Base-by-base conservation (phyloP, 2,113 vertebrate species). In the Saccopteryx leptura region DNA sequence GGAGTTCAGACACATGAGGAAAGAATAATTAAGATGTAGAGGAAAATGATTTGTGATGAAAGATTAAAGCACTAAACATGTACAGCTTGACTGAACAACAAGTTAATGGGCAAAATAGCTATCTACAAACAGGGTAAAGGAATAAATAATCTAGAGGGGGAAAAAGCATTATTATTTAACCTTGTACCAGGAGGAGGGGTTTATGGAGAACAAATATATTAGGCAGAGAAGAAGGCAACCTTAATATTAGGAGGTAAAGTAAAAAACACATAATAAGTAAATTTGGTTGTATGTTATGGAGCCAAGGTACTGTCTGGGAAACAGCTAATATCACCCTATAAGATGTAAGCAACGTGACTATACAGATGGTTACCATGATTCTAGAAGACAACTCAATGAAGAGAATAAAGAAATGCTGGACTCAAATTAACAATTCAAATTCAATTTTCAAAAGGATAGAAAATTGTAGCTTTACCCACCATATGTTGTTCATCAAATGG, bases 1-100 rank as follows among this genome's bases (percentile, higher is more conserved):
- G 84, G 68, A 96, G 81, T 95, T 97, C 88, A 96, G 81, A 97
- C 88, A 95, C 61, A 85, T 4, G 60, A 63, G 7, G 9, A 56
- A 63, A 95, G 58, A 95, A 88, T 66, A 87, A 69, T 60, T 88
- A 90, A 95, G 87, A 93, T 74, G 46, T 4, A 89, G n/a, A 68
- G 33, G 39, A 88, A 68, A 63, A 91, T 56, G 88, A 88, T 68
- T 96, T 92, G 52, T 61, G 88, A 75, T 69, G 85, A 88, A 93
- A 95, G 85, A 97, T 94, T 61, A 94, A 94, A 94, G 80, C 33
- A 33, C 48, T 54, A 60, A 75, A 71, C 5, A 82, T 92, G 50
- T 24, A 54, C 23, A 69, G 11, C 56, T 50, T 86, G 58, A 46
- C 50, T 74, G 50, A 79, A 52, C 46, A 93, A 88, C 65, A 93